Evolutionary conservation across 2,797 vertebrate species (phyloP), one percentile per base, ranked within the genome.

Genomic region (Microhierax caerulescens): DNA sequence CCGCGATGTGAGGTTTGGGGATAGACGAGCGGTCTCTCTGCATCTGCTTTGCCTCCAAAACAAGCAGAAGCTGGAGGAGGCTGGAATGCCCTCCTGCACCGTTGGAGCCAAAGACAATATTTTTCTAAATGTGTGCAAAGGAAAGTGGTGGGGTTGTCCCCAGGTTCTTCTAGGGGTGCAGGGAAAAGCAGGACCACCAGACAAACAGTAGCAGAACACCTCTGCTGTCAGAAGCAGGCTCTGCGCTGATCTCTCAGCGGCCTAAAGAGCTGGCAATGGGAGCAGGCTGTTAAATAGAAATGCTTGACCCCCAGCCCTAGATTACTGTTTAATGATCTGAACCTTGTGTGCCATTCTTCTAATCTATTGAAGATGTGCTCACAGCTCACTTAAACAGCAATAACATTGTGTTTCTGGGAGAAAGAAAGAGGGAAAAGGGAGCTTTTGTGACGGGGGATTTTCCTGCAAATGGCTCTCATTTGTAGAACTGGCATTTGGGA

Each of bases 271-370:
- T 93, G 94, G 79, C 81, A 82, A 70, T n/a, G n/a, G 51, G 75
- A 68, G 75, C 80, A 39, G 4, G 6, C 64, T 64, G 86, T 45
- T 83, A 72, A 68, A 78, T 53, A 93, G 92, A 51, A 83, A 59
- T 20, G 80, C 70, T 80, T 96, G 82, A 88, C 91, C 96, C 85
- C 89, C 94, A 90, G 95, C 97, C 96, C 92, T 37, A 85, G 93
- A 90, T 96, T 95, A 57, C 92, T 57, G 93, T 77, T 95, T 94
- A 81, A 32, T 63, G 77, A 79, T 75, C 70, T 88, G 80, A 72
- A 64, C 95, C 84, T 6, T 50, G 53, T n/a, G 82, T 57, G 68
- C 50, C 8, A 2, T 24, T 89, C 76, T 75, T 51, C 84, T 90
- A 21, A 61, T 90, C 88, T 85, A 11, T 9, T 4, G 17, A 48